Evolutionary conservation across 2,113 vertebrate species (phyloP), one percentile per base, ranked within the genome.

Genomic region (Mixornis gularis): DNA sequence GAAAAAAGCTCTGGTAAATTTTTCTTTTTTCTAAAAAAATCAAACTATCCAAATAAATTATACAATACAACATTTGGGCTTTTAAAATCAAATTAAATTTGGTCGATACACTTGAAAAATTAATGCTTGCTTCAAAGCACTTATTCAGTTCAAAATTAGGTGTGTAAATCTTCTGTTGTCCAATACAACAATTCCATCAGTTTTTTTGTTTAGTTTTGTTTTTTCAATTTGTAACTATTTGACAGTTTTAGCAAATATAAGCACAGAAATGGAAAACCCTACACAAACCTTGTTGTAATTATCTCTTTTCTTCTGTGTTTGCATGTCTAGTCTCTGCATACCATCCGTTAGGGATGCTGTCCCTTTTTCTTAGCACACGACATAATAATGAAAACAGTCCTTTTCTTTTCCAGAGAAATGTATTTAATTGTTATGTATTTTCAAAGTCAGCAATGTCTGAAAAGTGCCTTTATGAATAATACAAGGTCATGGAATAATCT

Each of bases 301-400:
- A 97, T 96, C 97, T 97, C 95, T 97, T 98, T 98, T 97, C 97
- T 97, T 98, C 95, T 97, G 94, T 97, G 95, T 96, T 97, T 97
- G 95, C 94, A 95, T 97, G 96, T 96, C 95, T 90, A 92, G 84
- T 94, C 88, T 97, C 89, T 93, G 70, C 97, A 96, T 97, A 94
- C 91, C 94, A 96, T 97, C 96, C 1, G 14, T 96, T 95, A 95
- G 94, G 96, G 79, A 74, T 94, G 56, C 78, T 79, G 71, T 95
- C 93, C 91, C 62, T 96, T 83, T 95, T 85, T 82, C 86, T 94
- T 93, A 80, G 69, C 77, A 43, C 92, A 85, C 85, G 79, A 34
- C 65, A 10, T 74, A 65, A 25, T 56, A 74, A 77, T 25, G 65
- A 66, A 43, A 86, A 66, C n/a, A 70, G 34, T 92, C 49, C 43